Base-by-base conservation (phyloP, 2,113 vertebrate species). In the Saguinus midas region DNA sequence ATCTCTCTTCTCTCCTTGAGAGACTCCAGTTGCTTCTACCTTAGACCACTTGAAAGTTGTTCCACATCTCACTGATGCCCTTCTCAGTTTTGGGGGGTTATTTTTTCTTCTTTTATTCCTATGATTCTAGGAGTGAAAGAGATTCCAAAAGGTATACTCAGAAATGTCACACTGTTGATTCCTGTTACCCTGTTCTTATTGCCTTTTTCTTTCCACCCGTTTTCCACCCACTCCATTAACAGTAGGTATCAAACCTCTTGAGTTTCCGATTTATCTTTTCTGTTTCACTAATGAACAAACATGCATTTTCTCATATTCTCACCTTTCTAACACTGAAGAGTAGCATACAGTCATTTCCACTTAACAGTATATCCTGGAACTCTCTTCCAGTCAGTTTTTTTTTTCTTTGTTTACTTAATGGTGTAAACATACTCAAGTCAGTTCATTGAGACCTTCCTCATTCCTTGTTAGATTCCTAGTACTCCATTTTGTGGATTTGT, bases 71-170 rank as follows among this genome's bases (percentile, higher is more conserved):
- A 70, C 6, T 78, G 29, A 72, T 94, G 27, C 5, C 45, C 35
- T 48, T 96, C 84, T 73, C 55, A 8, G 37, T 55, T 81, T 80
- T 48, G 32, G 40, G 40, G 27, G 48, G 8, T 92, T 89, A 32
- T 68, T 82, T 94, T 95, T 92, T 20, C 57, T 83, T 95, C 5
- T 92, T 29, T 89, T 8, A 82, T 87, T 95, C 43, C 43, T 92
- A 1, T 64, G 35, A 40, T 76, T 94, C 40, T 76, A 82, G 86
- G 25, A 82, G 57, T 86, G 8, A 95, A 92, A 85, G 40, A 66
- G 91, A 96, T 8, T 94, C 18, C n/a, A 87, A 93, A 91, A 43
- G 9, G 2, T 79, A 35, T 45, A 79, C 52, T 79, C 70, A 52
- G 48, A 52, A 43, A 2, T 92, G n/a, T 88, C 45, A 29, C 45